A percentile compares a stretch with the other conserved stretches of the same genome.
Evolutionary conservation across 2,113 vertebrate genomes (phyloP).

Genomic region (Barnardius zonarius): DNA sequence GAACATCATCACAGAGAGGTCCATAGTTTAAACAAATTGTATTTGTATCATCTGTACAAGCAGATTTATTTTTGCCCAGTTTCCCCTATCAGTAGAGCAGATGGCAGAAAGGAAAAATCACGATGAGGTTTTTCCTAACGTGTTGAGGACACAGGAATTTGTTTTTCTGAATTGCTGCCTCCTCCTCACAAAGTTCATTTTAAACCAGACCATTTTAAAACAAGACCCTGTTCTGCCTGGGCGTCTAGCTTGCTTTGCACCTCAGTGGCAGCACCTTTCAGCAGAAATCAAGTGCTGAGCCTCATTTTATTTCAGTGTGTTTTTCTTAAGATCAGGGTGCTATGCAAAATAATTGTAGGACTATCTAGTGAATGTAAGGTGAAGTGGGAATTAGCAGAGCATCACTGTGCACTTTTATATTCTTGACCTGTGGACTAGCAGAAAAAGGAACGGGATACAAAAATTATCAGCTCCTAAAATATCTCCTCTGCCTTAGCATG

Average conservation of each 20-base stretch:
- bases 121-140: not conserved
- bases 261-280: not conserved
- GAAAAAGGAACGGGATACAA: not conserved
- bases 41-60: not conserved
- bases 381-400: not conserved
- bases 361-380: not conserved
- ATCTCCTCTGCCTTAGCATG: not conserved
- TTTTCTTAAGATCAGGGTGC: not conserved
- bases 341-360: not conserved
- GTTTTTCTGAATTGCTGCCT: not conserved
- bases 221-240: not conserved
- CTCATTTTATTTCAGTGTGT: not conserved
- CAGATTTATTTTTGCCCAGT: not conserved
- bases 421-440: not conserved
- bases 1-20: not conserved
- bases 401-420: not conserved
- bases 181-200: not conserved
- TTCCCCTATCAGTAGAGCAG: not conserved
- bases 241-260: not conserved
- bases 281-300: not conserved
- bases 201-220: not conserved
- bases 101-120: not conserved
- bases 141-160: not conserved
- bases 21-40: not conserved
- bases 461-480: not conserved